Percentiles rank a stretch among this genome's conserved stretches.
Conservation (phyloP, 2,113 vertebrate genomes). For the Notarius quadriscutis region DNA sequence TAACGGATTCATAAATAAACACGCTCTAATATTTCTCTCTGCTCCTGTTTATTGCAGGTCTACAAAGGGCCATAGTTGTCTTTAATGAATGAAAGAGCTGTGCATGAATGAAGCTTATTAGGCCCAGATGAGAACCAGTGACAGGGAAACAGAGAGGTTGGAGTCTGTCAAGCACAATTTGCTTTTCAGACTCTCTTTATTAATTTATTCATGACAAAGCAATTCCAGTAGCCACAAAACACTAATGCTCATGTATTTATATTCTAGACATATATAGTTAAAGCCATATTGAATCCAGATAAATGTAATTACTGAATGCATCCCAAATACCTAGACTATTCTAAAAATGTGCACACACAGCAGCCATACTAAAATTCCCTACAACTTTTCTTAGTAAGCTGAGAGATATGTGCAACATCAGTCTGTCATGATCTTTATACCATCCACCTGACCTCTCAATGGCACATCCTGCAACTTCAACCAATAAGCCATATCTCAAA, state of each 20-base stretch:
- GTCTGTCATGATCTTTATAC: background rate
- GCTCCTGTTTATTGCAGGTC: constrained; percentile 88
- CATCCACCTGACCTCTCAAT: constrained; percentile 10
- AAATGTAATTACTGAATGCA: constrained; percentile 15
- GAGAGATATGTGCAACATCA: background rate
- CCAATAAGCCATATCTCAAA: constrained; percentile 1
- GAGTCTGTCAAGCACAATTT: constrained; percentile 69
- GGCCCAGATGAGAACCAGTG: constrained; percentile 66
- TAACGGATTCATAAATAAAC: constrained; percentile 94
- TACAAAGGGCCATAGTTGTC: constrained; percentile 83
- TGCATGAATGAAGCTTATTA: constrained; percentile 89
- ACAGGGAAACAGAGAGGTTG: constrained; percentile 60
- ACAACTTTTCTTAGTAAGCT: background rate
- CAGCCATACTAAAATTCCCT: background rate
- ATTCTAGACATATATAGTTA: constrained; percentile 65
- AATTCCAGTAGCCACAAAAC: constrained; percentile 70
- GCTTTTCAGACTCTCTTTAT: constrained; percentile 68
- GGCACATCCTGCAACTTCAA: background rate
- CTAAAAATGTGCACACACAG: background rate
- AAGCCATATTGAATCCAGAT: constrained; percentile 52
- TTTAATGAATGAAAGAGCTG: constrained; percentile 89
- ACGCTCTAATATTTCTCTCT: constrained; percentile 84
- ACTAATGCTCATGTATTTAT: constrained; percentile 67
- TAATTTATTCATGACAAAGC: constrained; percentile 72
- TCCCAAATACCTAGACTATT: background rate